Evolutionary conservation across 2,888 invertebrate genomes (phyloP).

Genomic region (Himalopsyche kuldschensis): DNA sequence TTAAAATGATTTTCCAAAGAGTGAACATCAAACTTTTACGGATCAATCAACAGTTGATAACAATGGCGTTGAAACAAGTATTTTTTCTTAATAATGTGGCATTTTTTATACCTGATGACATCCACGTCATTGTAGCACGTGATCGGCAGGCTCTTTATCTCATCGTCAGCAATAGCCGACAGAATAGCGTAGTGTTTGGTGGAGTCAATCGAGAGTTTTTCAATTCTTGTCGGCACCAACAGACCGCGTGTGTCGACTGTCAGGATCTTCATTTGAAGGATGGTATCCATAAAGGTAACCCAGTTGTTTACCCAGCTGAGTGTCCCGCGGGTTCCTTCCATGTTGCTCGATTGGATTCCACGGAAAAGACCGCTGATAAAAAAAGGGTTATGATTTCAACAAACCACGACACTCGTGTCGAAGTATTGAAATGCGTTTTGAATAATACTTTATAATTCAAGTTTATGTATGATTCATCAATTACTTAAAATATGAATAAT

Average conservation of each 20-base stretch:
- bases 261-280: slow-evolving; percentile 81
- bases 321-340: slow-evolving; percentile 56
- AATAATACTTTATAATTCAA: too few relatives aligned
- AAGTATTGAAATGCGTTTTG: too few relatives aligned
- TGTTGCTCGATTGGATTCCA: slow-evolving; percentile 60
- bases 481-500: too few relatives aligned
- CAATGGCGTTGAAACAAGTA: too few relatives aligned
- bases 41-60: too few relatives aligned
- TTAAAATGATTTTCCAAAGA: too few relatives aligned
- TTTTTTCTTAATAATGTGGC: background rate
- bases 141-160: slow-evolving; percentile 52
- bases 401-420: too few relatives aligned
- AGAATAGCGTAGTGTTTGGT: slow-evolving; percentile 60
- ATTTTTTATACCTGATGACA: slow-evolving; percentile 51
- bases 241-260: slow-evolving; percentile 70
- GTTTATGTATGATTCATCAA: too few relatives aligned
- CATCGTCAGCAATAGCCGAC: slow-evolving; percentile 54
- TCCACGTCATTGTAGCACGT: slow-evolving; percentile 56
- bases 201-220: slow-evolving; percentile 70
- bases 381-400: background rate
- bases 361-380: slow-evolving; percentile 59
- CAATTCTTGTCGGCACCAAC: slow-evolving; percentile 75
- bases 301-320: slow-evolving; percentile 79
- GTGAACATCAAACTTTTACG: too few relatives aligned
- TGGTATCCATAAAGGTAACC: slow-evolving; percentile 86